Evolutionary conservation across 2,113 vertebrate species (phyloP).

Genomic region (Dipodomys merriami): DNA sequence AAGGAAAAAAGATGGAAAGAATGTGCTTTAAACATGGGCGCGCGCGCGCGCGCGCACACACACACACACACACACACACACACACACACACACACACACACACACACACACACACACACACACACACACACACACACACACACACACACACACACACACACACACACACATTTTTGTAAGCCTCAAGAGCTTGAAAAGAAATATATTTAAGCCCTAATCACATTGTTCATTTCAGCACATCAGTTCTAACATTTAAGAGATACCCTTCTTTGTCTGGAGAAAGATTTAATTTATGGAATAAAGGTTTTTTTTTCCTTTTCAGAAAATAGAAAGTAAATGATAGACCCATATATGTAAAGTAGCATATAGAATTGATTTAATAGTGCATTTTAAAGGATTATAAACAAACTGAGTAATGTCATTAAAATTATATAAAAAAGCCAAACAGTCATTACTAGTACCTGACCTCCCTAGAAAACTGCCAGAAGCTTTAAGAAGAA

Average conservation of each 20-base stretch:
- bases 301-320: neutral
- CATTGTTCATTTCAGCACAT: neutral
- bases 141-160: neutral
- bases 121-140: neutral
- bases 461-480: neutral
- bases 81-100: neutral
- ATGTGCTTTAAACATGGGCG: no score
- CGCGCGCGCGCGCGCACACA: neutral
- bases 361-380: neutral
- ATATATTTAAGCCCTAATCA: neutral
- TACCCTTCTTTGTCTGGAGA: neutral
- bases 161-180: neutral
- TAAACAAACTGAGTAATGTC: neutral
- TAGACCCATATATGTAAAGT: neutral
- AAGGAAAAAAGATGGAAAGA: no score
- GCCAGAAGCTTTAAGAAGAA: neutral
- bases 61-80: neutral
- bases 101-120: neutral
- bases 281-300: neutral
- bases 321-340: constrained; percentile 18
- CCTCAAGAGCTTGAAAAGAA: neutral
- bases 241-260: neutral
- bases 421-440: neutral
- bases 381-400: neutral
- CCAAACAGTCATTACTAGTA: neutral